Evolutionary conservation across 2,888 invertebrate species (phyloP).

Genomic region (Mantis religiosa): DNA sequence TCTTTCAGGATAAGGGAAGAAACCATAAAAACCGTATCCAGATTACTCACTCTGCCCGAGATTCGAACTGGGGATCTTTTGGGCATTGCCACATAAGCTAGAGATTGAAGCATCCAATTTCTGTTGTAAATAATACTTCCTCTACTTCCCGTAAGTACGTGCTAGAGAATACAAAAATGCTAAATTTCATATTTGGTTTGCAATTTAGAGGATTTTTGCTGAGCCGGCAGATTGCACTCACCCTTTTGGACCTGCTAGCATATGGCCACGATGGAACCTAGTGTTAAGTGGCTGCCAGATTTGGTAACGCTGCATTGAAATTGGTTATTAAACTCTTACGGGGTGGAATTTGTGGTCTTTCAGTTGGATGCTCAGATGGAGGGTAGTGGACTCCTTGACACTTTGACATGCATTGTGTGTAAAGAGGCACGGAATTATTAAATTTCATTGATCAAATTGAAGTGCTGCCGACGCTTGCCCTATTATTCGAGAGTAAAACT

Average conservation of each 20-base stretch:
- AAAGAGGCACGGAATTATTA: not conserved
- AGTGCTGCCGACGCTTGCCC: not conserved
- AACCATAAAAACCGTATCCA: too few relatives aligned
- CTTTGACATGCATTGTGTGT: not conserved
- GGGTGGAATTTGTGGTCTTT: not conserved
- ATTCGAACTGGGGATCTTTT: too few relatives aligned
- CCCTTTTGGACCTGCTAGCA: not conserved
- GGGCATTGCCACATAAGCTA: too few relatives aligned
- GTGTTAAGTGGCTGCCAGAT: not conserved
- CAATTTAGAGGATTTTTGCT: too few relatives aligned
- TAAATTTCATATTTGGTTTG: too few relatives aligned
- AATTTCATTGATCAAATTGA: not conserved
- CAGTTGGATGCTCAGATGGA: not conserved
- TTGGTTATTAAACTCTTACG: not conserved
- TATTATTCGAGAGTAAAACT: not conserved
- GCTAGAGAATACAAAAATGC: too few relatives aligned
- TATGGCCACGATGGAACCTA: not conserved
- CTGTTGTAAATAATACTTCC: too few relatives aligned
- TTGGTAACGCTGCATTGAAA: not conserved
- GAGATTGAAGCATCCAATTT: too few relatives aligned
- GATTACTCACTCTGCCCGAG: too few relatives aligned
- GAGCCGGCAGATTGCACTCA: not conserved
- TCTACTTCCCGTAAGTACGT: too few relatives aligned
- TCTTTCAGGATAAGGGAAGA: too few relatives aligned
- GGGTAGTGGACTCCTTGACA: not conserved